phyloP scores from a whole-genome alignment of 2,113 vertebrate genomes.

The Cettia cetti region DNA sequence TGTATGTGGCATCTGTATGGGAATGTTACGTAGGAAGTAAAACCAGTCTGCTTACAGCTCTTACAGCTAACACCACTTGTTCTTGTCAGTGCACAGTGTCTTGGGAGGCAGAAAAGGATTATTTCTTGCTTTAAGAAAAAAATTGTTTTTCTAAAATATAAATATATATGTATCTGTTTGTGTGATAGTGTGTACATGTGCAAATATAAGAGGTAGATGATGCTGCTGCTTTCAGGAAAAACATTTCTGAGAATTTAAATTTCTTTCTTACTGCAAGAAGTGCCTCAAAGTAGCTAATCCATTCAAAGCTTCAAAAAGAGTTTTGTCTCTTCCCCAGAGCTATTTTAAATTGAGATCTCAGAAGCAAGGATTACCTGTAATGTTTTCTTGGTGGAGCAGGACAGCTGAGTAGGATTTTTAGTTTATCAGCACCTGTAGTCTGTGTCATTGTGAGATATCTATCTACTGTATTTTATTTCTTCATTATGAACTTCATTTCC shows the following conservation, averaged over 20 bases:
- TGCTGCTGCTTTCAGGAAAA: neutral
- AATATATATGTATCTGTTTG: neutral
- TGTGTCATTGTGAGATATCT: neutral
- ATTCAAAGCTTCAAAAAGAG: neutral
- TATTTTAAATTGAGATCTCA: neutral
- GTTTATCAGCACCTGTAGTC: neutral
- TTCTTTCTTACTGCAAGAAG: neutral
- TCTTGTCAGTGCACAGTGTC: neutral
- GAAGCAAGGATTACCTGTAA: neutral
- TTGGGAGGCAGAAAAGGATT: neutral
- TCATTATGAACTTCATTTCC: neutral
- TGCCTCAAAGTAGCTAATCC: neutral
- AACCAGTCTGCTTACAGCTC: neutral
- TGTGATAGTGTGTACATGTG: neutral
- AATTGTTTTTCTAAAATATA: accelerated
- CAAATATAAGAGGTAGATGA: neutral
- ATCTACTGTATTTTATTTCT: neutral
- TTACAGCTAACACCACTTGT: neutral
- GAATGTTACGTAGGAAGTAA: neutral
- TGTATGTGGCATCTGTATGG: neutral
- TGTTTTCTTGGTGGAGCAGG: neutral
- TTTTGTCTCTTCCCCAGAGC: neutral
- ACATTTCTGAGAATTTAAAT: neutral
- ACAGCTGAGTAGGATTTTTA: neutral
- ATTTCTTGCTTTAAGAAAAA: neutral